Conservation (phyloP, 1,140 invertebrate genomes). For the silkworm (Bombyx mori) region ASM3026992v2 NC_085118.1:8066001-8066500, state of each 20-base stretch:
- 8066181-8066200: not conserved
- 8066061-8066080: too few relatives aligned
- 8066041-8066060: not conserved
- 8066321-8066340: too few relatives aligned
- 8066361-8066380: too few relatives aligned
- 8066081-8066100: constrained; percentile 34
- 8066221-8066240: constrained; percentile 13
- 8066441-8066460: too few relatives aligned
- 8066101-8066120: constrained; percentile 36
- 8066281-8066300: too few relatives aligned
- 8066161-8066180: constrained; percentile 7
- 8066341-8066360: too few relatives aligned
- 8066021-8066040: not conserved
- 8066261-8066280: constrained; percentile 12
- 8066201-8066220: constrained; percentile 16
- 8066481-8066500: too few relatives aligned
- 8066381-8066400: too few relatives aligned
- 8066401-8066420: too few relatives aligned
- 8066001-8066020: constrained; percentile 4
- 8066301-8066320: too few relatives aligned
- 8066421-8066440: too few relatives aligned
- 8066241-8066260: constrained; percentile 12
- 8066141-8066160: constrained; percentile 13
- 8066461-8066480: too few relatives aligned
- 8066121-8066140: constrained; percentile 32